Conservation (phyloP, 1,140 invertebrate genomes). For the Lepidurus apus region DNA sequence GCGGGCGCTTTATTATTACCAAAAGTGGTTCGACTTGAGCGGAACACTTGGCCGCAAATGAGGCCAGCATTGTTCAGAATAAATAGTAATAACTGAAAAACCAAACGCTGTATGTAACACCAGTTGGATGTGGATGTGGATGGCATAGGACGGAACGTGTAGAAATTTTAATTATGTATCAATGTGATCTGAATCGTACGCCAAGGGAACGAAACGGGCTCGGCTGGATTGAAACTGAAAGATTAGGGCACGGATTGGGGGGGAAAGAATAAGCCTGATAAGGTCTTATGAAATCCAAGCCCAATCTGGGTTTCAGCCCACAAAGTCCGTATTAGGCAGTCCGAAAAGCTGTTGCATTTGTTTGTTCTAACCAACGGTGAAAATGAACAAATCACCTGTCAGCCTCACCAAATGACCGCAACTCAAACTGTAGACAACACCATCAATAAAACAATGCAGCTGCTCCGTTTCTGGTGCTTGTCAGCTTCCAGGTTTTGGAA, state of each 20-base stretch:
- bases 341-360: not conserved
- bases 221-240: not conserved
- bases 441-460: not conserved
- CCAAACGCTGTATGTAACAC: not conserved
- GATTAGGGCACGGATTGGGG: not conserved
- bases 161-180: not conserved
- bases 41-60: not conserved
- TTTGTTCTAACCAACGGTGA: not conserved
- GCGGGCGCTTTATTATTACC: not conserved
- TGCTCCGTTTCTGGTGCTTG: not conserved
- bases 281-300: not conserved
- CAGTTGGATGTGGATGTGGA: too few species aligned
- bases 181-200: constrained; percentile 3
- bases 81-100: not conserved
- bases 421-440: not conserved
- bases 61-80: not conserved
- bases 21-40: not conserved
- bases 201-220: not conserved
- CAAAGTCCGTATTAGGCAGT: constrained; percentile 18
- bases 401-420: not conserved
- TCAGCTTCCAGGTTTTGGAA: too few species aligned
- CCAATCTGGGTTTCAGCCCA: not conserved
- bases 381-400: constrained; percentile 11
- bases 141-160: not conserved
- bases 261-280: not conserved